phyloP scores from a whole-genome alignment of 2,888 invertebrate genomes.

The Drosophila fungiperda region DNA sequence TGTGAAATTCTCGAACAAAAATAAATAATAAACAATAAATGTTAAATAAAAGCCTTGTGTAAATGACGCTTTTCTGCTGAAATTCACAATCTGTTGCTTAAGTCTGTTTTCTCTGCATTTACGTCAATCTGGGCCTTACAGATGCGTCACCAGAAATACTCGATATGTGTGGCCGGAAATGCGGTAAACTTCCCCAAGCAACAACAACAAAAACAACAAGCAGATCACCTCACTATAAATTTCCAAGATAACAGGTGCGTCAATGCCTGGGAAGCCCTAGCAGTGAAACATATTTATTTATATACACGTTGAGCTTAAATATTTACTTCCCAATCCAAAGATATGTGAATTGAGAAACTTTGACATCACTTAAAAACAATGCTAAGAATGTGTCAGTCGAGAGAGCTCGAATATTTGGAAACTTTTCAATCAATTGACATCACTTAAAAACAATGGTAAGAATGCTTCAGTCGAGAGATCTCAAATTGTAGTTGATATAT shows the following conservation, averaged over 20 bases:
- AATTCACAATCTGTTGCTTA: constrained; percentile 45
- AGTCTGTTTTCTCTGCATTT: constrained; percentile 55
- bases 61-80: constrained; percentile 43
- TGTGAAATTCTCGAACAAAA: constrained; percentile 41
- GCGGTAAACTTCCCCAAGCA: constrained; percentile 44
- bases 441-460: background rate
- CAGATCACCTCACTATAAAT: constrained; percentile 17
- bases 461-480: background rate
- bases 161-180: constrained; percentile 48
- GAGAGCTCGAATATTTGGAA: background rate
- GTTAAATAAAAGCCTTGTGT: constrained; percentile 14
- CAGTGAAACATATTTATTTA: constrained; percentile 4
- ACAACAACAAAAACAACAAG: constrained; percentile 8
- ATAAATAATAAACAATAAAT: constrained; percentile 8
- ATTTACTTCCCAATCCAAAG: background rate
- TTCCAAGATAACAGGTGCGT: constrained; percentile 48
- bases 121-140: constrained; percentile 39
- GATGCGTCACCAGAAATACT: constrained; percentile 61
- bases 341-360: background rate
- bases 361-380: background rate
- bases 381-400: background rate
- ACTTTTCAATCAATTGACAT: background rate
- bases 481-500: background rate
- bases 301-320: background rate
- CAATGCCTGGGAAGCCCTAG: constrained; percentile 29